phyloP scores from a whole-genome alignment of 2,113 vertebrate genomes.

The Hemiscyllium ocellatum region DNA sequence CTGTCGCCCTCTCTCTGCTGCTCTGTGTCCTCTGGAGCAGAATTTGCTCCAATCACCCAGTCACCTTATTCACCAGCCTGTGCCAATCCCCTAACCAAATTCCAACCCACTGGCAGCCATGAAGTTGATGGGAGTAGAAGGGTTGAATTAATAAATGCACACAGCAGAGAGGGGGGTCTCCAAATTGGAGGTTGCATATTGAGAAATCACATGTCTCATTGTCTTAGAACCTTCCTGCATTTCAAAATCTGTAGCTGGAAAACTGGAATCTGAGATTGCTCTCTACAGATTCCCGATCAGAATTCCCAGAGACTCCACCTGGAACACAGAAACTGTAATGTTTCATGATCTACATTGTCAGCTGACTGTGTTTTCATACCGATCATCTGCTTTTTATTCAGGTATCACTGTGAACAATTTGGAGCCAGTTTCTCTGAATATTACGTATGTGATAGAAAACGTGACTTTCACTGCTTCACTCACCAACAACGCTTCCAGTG shows the following conservation, averaged over 20 bases:
- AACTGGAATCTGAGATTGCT: neutral
- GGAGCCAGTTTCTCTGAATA: neutral
- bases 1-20: too few relatives aligned
- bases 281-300: neutral
- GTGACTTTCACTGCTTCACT: neutral
- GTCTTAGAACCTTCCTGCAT: neutral
- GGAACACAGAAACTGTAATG: neutral
- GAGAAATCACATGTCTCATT: neutral
- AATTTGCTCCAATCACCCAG: neutral
- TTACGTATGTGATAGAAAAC: constrained; percentile 10
- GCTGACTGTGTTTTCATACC: neutral
- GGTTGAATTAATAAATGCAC: neutral
- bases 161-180: neutral
- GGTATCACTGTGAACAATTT: neutral
- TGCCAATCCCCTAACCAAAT: neutral
- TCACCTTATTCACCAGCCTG: neutral
- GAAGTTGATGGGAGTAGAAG: neutral
- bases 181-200: neutral
- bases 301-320: neutral
- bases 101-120: neutral
- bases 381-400: neutral
- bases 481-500: neutral
- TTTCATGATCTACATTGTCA: neutral
- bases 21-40: neutral
- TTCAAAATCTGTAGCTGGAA: neutral